Conservation (phyloP, 2,113 vertebrate species). For the Nestor notabilis region DNA sequence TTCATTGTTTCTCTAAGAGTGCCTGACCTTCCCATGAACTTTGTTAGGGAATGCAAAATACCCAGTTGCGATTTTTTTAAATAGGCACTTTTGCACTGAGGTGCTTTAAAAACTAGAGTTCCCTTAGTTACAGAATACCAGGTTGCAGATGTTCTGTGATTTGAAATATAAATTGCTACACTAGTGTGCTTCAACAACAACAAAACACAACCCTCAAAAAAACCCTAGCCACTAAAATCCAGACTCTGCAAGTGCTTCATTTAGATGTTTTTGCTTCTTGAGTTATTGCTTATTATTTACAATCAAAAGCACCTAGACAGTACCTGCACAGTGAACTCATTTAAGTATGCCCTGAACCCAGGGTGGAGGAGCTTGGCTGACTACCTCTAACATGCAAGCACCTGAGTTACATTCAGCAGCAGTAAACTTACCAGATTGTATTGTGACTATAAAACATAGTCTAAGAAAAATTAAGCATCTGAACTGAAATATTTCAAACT, state of each 20-base stretch:
- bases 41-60: not conserved
- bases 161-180: not conserved
- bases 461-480: not conserved
- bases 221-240: not conserved
- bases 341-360: not conserved
- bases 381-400: not conserved
- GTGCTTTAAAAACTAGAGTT: not conserved
- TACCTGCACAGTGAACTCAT: not conserved
- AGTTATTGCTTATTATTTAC: not conserved
- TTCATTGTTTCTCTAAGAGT: not conserved
- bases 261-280: not conserved
- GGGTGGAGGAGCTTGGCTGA: not conserved
- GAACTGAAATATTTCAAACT: not conserved
- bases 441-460: not conserved
- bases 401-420: not conserved
- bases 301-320: not conserved
- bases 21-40: not conserved
- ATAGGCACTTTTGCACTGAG: not conserved
- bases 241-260: not conserved
- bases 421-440: not conserved
- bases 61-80: not conserved
- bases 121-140: slow-evolving; percentile 16
- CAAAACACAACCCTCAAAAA: not conserved
- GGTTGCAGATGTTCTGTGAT: not conserved
- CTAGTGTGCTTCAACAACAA: not conserved